phyloP scores from a whole-genome alignment of 2,888 invertebrate genomes.

The Sinentomon sp. region DNA sequence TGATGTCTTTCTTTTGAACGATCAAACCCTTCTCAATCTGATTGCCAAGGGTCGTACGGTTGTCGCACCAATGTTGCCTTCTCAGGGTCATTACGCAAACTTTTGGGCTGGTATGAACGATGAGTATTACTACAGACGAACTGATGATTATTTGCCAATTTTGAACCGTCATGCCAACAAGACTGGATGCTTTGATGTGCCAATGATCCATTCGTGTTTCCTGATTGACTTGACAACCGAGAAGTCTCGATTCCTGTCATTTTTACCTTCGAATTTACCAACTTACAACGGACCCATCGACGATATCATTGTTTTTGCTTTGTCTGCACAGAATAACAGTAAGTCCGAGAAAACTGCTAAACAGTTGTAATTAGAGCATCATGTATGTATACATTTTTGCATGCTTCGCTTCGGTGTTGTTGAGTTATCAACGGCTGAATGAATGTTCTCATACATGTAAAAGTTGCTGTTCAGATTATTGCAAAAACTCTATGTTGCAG shows the following conservation, averaged over 20 bases:
- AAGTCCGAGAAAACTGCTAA: constrained; percentile 11
- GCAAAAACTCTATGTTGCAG: no score
- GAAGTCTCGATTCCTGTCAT: constrained; percentile 37
- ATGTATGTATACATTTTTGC: neutral
- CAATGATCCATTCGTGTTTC: constrained; percentile 73
- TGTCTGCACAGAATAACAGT: constrained; percentile 42
- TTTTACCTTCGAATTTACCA: constrained; percentile 30
- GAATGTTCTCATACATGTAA: no score
- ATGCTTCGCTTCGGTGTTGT: neutral
- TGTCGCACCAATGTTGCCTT: constrained; percentile 57
- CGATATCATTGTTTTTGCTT: constrained; percentile 76
- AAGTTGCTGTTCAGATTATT: no score
- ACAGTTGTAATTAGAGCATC: neutral
- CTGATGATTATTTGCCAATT: constrained; percentile 57
- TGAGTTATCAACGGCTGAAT: no score
- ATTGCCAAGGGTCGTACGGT: constrained; percentile 33
- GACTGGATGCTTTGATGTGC: constrained; percentile 48
- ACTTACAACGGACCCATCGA: constrained; percentile 52
- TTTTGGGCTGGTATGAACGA: constrained; percentile 86
- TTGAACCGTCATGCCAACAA: constrained; percentile 30
- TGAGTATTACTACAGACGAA: constrained; percentile 52
- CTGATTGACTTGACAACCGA: constrained; percentile 38
- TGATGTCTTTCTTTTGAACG: constrained; percentile 49
- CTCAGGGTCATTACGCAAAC: constrained; percentile 71
- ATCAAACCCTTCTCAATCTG: constrained; percentile 31